Conservation (phyloP, 2,113 vertebrate species). For the Platysteira castanea region DNA sequence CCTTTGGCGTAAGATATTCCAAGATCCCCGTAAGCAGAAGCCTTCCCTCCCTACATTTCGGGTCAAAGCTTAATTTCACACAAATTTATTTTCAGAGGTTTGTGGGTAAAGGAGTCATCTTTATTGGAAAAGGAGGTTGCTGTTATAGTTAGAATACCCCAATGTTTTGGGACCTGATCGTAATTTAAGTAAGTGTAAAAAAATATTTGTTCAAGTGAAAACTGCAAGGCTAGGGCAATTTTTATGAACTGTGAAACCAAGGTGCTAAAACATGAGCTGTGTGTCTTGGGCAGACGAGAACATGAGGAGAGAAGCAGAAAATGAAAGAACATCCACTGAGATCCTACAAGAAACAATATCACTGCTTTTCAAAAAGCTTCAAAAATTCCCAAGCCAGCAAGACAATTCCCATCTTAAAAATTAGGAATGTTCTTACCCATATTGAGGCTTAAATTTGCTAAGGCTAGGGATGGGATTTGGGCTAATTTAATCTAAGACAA, state of each 20-base stretch:
- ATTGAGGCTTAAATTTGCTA: not conserved
- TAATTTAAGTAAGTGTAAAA: not conserved
- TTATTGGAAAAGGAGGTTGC: not conserved
- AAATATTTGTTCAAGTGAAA: not conserved
- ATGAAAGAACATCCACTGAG: not conserved
- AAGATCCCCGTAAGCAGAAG: not conserved
- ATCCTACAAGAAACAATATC: not conserved
- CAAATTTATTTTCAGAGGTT: not conserved
- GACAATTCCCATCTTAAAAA: not conserved
- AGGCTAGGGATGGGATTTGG: not conserved
- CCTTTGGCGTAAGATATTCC: not conserved
- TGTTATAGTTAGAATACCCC: not conserved
- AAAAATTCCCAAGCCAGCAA: not conserved
- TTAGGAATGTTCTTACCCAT: not conserved
- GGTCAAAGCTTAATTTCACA: not conserved
- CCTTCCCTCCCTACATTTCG: not conserved
- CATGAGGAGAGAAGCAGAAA: not conserved
- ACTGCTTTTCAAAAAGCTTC: not conserved
- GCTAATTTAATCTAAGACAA: conserved; percentile 3
- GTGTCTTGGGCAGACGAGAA: not conserved
- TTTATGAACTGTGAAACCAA: conserved; percentile 31
- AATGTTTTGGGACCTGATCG: not conserved
- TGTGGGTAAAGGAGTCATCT: not conserved
- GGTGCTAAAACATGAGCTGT: not conserved
- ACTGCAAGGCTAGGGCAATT: not conserved